phyloP scores from a whole-genome alignment of 2,888 invertebrate species.

The Crepidodera aurea region DNA sequence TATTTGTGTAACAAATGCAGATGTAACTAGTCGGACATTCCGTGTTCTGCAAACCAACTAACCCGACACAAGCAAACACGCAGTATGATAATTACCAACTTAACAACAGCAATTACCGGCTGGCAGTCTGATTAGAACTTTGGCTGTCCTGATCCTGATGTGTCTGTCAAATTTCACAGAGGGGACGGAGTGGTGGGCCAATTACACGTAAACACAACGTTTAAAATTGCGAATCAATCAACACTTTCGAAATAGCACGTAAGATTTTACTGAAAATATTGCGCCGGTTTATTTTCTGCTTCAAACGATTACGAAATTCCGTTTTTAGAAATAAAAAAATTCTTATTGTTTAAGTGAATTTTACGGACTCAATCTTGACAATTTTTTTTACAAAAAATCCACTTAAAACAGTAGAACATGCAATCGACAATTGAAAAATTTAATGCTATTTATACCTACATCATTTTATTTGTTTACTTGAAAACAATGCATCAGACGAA shows the following conservation, averaged over 20 bases:
- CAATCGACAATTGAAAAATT: too few species aligned
- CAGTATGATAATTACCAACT: constrained; percentile 56
- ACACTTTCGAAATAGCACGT: constrained; percentile 31
- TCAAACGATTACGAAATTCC: too few species aligned
- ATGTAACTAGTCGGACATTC: constrained; percentile 48
- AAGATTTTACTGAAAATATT: constrained; percentile 11
- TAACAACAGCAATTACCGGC: constrained; percentile 54
- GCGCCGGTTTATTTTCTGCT: too few species aligned
- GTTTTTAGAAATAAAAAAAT: too few species aligned
- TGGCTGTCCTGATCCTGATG: constrained; percentile 46
- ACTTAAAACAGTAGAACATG: too few species aligned
- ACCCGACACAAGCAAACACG: constrained; percentile 57
- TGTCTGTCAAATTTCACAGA: constrained; percentile 52
- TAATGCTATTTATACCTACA: too few species aligned
- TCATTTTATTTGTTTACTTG: too few species aligned
- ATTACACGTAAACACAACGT: constrained; percentile 38
- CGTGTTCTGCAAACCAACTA: constrained; percentile 51
- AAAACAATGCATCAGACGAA: too few species aligned
- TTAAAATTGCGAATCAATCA: constrained; percentile 52
- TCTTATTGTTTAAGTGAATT: too few species aligned
- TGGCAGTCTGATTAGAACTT: constrained; percentile 56
- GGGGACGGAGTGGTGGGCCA: constrained; percentile 33
- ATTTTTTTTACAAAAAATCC: too few species aligned
- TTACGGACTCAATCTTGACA: too few species aligned
- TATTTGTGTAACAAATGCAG: constrained; percentile 34